Percentiles rank a stretch among this genome's conserved stretches.
These are phyloP conservation scores for Pseudopleuronectes americanus DNA, from an alignment of 2,797 vertebrate genomes.

Conservation along the genomic window DNA sequence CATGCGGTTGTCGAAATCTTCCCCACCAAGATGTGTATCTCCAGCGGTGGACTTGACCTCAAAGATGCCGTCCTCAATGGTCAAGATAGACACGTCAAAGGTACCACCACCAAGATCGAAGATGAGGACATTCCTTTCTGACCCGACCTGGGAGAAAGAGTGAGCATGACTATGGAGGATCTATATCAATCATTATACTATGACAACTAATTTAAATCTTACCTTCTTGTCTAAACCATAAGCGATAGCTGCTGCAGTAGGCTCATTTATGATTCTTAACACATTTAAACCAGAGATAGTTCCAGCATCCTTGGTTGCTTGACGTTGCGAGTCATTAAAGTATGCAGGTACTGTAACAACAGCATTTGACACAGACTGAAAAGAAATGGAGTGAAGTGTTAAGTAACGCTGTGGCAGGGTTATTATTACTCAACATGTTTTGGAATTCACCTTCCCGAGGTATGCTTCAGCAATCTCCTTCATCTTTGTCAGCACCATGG, in stretches of 20 bases:
- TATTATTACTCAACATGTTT: background rate
- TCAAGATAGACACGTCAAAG: constrained; percentile 91
- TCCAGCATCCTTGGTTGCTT: constrained; percentile 92
- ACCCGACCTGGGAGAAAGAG: constrained; percentile 71
- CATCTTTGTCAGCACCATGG: constrained; percentile 87
- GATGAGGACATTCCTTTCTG: constrained; percentile 90
- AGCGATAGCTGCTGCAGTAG: constrained; percentile 86
- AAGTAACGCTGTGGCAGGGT: background rate
- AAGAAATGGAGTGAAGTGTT: background rate
- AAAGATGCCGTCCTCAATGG: constrained; percentile 91
- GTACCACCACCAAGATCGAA: constrained; percentile 92
- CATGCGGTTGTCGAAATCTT: constrained; percentile 91
- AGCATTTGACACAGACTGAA: constrained; percentile 82
- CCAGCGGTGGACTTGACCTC: constrained; percentile 91
- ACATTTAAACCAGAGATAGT: constrained; percentile 87
- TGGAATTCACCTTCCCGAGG: constrained; percentile 83
- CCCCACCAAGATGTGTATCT: constrained; percentile 89
- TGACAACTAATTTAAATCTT: background rate
- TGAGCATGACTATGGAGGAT: background rate
- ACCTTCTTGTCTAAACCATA: constrained; percentile 88
- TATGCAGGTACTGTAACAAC: constrained; percentile 88
- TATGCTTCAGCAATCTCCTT: constrained; percentile 88
- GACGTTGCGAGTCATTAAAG: constrained; percentile 96
- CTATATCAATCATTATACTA: background rate
- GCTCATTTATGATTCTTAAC: constrained; percentile 87